Base-by-base conservation (phyloP, 2,797 vertebrate genomes). In the Rhynchotus rufescens region DNA sequence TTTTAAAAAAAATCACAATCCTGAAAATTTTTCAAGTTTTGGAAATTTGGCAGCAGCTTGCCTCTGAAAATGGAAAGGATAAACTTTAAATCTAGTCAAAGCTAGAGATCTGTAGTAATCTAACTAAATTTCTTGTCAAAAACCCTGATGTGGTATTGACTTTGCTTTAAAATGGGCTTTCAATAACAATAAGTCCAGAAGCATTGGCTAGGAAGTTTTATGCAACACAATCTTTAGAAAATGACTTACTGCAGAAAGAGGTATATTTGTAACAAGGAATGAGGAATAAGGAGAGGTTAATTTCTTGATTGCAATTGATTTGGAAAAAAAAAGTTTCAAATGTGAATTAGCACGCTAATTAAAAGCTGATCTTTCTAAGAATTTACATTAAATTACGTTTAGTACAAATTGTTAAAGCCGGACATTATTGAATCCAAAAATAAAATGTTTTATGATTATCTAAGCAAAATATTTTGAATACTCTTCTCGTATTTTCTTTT, bases 191-290 rank as follows among this genome's bases (percentile, higher is more conserved):
- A 10, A 66, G 21, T 45, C 56, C 81, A 61, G 21, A 15, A 68
- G 4, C 1, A 75, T 88, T 73, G 12, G 2, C 12, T 40, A 57
- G 30, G 22, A 80, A 72, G 2, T 56, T 80, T 38, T 47, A 75
- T 13, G 23, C 2, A 30, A 89, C 60, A 47, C 1, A 73, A 75
- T 56, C 75, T 61, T 65, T 47, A 1, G 84, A 75, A 93, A 57
- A 74, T 52, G 0, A 6, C 2, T 3, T 9, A 2, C 13, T 9
- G 32, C 23, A 6, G 14, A 78, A 86, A 67, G 20, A 2, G 2
- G 19, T 5, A 36, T 34, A 65, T 72, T 57, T 32, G 10, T 26
- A 34, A 12, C 21, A 75, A 62, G 76, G 26, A 8, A n/a, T 8
- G 4, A 62, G 72, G 28, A 7, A n/a, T 8, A 4, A 40, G 7